Conservation (phyloP, 2,113 vertebrate genomes). For the Limanda limanda region DNA sequence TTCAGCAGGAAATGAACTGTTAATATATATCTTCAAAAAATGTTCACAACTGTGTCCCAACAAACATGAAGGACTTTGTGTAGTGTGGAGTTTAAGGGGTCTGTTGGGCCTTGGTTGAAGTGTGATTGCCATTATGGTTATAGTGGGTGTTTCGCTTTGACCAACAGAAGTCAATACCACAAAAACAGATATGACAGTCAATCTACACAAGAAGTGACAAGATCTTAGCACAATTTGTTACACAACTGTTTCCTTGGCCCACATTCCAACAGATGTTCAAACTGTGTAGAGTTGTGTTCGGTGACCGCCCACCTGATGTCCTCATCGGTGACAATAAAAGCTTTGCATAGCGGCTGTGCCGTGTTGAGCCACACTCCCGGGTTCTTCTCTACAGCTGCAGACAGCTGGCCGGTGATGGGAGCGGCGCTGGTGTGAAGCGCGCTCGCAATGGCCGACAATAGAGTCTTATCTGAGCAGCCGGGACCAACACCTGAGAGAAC, state of each 20-base stretch:
- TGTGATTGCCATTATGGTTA: too few species aligned
- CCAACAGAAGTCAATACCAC: background rate
- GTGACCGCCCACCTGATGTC: conserved; percentile 89
- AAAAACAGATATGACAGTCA: background rate
- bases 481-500: conserved; percentile 90
- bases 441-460: conserved; percentile 95
- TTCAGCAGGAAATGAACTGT: too few species aligned
- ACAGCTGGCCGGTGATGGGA: conserved; percentile 97
- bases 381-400: conserved; percentile 97
- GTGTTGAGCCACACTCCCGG: conserved; percentile 98
- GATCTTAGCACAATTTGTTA: background rate
- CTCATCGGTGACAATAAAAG: conserved; percentile 98
- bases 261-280: background rate
- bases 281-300: background rate
- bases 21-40: too few species aligned
- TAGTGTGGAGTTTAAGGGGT: too few species aligned
- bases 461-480: conserved; percentile 95
- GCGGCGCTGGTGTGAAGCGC: conserved; percentile 96
- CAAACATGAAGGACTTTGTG: too few species aligned
- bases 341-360: conserved; percentile 95
- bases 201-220: background rate
- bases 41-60: too few species aligned
- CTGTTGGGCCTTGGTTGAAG: too few species aligned
- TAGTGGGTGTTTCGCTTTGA: background rate
- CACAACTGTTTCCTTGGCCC: background rate